Conservation (phyloP, 2,113 vertebrate genomes). For the Mirza zaza region DNA sequence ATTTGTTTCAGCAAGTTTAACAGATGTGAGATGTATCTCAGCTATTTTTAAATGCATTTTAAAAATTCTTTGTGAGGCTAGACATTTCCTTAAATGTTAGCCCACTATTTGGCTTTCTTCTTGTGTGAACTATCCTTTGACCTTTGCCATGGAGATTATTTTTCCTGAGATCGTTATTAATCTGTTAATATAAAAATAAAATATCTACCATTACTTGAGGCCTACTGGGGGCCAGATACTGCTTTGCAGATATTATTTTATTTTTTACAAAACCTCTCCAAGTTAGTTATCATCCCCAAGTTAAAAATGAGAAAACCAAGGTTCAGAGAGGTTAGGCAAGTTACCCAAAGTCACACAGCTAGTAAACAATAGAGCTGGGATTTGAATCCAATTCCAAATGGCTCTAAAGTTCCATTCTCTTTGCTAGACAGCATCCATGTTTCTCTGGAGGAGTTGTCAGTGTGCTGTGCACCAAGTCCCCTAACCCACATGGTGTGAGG, state of each 20-base stretch:
- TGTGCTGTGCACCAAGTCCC: background rate
- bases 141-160: background rate
- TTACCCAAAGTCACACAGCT: background rate
- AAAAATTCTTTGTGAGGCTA: background rate
- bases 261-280: background rate
- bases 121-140: conserved; percentile 18
- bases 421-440: background rate
- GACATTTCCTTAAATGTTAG: background rate
- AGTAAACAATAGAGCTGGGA: background rate
- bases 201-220: background rate
- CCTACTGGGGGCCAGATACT: background rate
- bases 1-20: conserved; percentile 2
- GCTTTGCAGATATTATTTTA: background rate
- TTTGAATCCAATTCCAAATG: background rate
- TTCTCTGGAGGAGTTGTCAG: background rate
- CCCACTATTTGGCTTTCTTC: background rate
- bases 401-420: background rate
- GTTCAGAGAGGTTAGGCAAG: background rate
- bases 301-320: conserved; percentile 18
- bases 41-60: conserved; percentile 2
- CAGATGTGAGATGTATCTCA: background rate
- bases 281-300: background rate
- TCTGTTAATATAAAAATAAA: conserved; percentile 18
- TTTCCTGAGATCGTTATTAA: conserved; percentile 16
- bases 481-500: background rate